phyloP scores from a whole-genome alignment of 1,140 invertebrate species.

The Rhysida immarginata region DNA sequence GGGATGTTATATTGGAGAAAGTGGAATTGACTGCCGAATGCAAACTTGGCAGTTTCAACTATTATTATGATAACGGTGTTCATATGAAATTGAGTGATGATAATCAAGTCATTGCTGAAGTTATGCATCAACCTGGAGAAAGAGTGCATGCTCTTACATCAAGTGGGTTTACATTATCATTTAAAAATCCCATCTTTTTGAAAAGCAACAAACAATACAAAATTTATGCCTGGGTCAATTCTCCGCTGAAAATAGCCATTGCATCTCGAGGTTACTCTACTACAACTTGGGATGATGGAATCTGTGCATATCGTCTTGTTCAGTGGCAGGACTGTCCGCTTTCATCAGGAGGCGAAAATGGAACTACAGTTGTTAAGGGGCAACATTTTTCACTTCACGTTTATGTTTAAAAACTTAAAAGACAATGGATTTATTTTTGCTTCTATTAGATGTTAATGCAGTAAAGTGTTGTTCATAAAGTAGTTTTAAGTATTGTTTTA shows the following conservation, averaged over 20 bases:
- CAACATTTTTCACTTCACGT: neutral
- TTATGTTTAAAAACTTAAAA: neutral
- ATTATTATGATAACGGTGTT: neutral
- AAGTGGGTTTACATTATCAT: neutral
- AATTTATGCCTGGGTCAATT: neutral
- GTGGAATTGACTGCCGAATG: neutral
- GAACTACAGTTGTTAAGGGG: neutral
- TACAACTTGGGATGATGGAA: neutral
- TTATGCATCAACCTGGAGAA: neutral
- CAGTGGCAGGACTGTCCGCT: neutral
- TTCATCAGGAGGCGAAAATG: neutral
- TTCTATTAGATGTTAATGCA: neutral
- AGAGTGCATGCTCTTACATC: neutral
- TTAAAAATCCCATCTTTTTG: neutral
- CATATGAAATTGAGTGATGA: neutral
- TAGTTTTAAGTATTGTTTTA: neutral
- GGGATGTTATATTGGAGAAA: neutral
- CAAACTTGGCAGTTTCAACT: neutral
- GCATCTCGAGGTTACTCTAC: neutral
- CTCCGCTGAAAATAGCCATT: neutral
- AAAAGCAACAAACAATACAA: neutral
- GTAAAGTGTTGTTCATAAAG: neutral
- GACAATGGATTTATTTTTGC: neutral
- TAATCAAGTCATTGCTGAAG: neutral
- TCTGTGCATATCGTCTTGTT: neutral